These are phyloP conservation scores for Leptopterna dolabrata DNA, from an alignment of 2,888 invertebrate genomes.

Conservation along the genomic window DNA sequence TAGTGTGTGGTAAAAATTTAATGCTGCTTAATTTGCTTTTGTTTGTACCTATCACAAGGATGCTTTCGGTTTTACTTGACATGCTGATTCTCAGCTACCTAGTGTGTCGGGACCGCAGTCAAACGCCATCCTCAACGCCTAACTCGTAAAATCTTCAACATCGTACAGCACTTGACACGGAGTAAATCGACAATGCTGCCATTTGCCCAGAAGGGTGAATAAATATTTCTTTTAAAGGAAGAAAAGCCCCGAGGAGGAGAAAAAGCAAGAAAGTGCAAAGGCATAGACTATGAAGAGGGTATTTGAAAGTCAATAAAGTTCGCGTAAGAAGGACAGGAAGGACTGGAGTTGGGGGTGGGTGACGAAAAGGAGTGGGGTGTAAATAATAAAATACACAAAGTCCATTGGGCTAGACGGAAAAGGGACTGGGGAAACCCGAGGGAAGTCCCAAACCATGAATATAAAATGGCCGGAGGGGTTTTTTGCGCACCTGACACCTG, in stretches of 20 bases:
- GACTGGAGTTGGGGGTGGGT: neutral
- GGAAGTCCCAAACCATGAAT: constrained; percentile 53
- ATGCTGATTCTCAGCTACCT: no score
- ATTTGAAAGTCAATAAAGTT: constrained; percentile 46
- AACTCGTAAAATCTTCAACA: neutral
- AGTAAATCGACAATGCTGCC: constrained; percentile 23
- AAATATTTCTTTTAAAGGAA: constrained; percentile 17
- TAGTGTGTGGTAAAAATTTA: no score
- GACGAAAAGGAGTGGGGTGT: constrained; percentile 5
- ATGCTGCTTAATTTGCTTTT: no score
- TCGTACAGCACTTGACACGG: neutral
- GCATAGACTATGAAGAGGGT: constrained; percentile 16
- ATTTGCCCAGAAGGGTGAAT: constrained; percentile 21
- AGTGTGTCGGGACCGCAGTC: neutral
- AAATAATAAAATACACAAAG: constrained; percentile 55
- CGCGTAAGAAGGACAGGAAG: constrained; percentile 20
- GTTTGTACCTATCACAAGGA: no score
- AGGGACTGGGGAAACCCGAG: constrained; percentile 34
- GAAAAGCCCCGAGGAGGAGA: neutral
- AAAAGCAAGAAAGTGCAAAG: constrained; percentile 30
- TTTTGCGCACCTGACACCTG: constrained; percentile 41
- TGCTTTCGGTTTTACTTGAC: no score
- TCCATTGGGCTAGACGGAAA: constrained; percentile 26
- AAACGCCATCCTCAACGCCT: neutral
- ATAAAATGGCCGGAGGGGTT: constrained; percentile 45